Evolutionary conservation across 1,140 invertebrate species (phyloP).

Genomic region (Acyrthosiphon pisum): DNA sequence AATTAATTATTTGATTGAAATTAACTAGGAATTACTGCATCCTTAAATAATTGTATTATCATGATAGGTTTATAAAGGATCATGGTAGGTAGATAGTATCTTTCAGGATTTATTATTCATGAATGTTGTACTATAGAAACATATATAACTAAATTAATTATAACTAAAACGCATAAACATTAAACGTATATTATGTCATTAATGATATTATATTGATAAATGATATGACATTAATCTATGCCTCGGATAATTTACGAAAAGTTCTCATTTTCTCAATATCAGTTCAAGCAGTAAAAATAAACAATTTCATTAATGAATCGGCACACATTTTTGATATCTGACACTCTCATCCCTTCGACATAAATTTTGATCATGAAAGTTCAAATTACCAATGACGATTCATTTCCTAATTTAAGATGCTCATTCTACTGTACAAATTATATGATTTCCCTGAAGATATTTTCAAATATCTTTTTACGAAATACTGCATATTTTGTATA

Average conservation of each 20-base stretch:
- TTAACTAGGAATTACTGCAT: conserved; percentile 5
- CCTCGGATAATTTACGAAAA: not conserved
- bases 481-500: not conserved
- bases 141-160: not conserved
- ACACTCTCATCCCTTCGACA: not conserved
- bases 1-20: not conserved
- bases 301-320: not conserved
- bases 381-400: conserved; percentile 32
- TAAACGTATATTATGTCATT: not conserved
- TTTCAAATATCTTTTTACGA: not conserved
- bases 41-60: not conserved
- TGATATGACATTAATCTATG: conserved; percentile 6
- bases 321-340: not conserved
- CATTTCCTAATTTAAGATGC: not conserved
- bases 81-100: not conserved
- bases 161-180: not conserved
- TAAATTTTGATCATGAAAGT: conserved; percentile 4
- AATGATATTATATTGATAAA: conserved; percentile 11
- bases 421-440: conserved; percentile 5
- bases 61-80: not conserved
- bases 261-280: not conserved
- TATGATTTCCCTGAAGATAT: conserved; percentile 5
- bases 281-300: not conserved
- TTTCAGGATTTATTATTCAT: not conserved
- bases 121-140: not conserved